Evolutionary conservation across 2,113 vertebrate genomes (phyloP).

Genomic region (Ariopsis seemanni): DNA sequence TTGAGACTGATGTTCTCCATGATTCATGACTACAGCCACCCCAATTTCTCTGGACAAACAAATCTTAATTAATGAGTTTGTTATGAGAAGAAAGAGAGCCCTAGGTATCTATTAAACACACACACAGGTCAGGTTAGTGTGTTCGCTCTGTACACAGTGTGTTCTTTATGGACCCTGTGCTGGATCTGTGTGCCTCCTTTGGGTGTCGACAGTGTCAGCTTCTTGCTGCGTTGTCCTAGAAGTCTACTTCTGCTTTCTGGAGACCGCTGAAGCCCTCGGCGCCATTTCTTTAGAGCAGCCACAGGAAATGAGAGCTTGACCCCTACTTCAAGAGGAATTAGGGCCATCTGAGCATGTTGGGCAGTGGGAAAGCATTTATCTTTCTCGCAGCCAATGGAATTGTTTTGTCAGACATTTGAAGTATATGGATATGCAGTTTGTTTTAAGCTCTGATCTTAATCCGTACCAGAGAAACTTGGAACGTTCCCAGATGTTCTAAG

Average conservation of each 20-base stretch:
- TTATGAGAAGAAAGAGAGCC: slow-evolving; percentile 73
- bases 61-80: slow-evolving; percentile 76
- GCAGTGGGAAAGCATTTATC: slow-evolving; percentile 55
- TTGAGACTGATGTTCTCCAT: slow-evolving; percentile 67
- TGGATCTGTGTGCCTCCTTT: slow-evolving; percentile 48
- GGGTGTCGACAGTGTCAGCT: slow-evolving; percentile 43
- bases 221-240: slow-evolving; percentile 31
- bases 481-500: slow-evolving; percentile 41
- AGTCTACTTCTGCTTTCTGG: slow-evolving; percentile 35
- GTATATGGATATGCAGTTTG: slow-evolving; percentile 41
- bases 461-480: slow-evolving; percentile 39
- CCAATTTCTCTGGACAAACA: slow-evolving; percentile 73
- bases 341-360: slow-evolving; percentile 52
- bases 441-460: slow-evolving; percentile 49
- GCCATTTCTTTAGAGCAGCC: slow-evolving; percentile 61
- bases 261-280: slow-evolving; percentile 56
- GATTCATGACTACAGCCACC: slow-evolving; percentile 71
- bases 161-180: slow-evolving; percentile 43
- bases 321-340: slow-evolving; percentile 55
- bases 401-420: slow-evolving; percentile 43
- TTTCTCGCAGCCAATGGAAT: slow-evolving; percentile 41
- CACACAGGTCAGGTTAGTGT: slow-evolving; percentile 69
- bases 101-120: slow-evolving; percentile 76
- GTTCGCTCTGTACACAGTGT: slow-evolving; percentile 59
- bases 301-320: slow-evolving; percentile 80